Evolutionary conservation across 35 echinoderm and acorn worm species (phyloP).

Genomic region (Strongylocentrotus purpuratus): DNA sequence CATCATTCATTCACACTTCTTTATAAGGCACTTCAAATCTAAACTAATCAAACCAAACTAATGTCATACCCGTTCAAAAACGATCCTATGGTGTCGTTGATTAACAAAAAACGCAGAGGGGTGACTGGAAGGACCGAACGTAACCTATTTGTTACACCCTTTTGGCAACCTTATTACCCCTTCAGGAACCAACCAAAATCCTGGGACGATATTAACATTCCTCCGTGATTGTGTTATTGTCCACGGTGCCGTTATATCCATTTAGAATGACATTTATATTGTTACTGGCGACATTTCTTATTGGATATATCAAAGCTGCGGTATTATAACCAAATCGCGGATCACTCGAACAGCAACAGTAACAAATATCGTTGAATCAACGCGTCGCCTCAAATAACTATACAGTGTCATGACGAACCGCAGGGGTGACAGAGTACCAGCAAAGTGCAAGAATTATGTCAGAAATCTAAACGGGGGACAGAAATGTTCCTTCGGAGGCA

Average conservation of each 20-base stretch:
- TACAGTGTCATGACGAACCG: neutral
- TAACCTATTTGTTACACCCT: neutral
- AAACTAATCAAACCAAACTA: neutral
- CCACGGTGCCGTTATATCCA: neutral
- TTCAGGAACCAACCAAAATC: neutral
- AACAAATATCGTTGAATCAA: slow-evolving; percentile 19
- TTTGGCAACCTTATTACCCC: neutral
- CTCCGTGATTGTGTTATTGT: slow-evolving; percentile 7
- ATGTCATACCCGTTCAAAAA: neutral
- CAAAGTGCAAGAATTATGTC: neutral
- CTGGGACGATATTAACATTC: slow-evolving; percentile 29
- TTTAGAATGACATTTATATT: slow-evolving; percentile 31
- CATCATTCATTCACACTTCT: neutral
- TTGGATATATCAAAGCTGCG: slow-evolving; percentile 10
- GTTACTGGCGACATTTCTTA: slow-evolving; percentile 26
- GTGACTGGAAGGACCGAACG: neutral
- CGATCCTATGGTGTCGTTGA: neutral
- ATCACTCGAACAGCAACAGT: neutral
- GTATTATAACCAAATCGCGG: neutral
- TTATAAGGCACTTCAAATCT: neutral
- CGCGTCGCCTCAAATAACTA: neutral
- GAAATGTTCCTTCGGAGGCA: neutral
- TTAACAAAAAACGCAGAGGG: neutral
- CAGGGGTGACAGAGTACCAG: neutral
- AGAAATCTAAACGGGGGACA: neutral